Evolutionary conservation across 2,797 vertebrate genomes (phyloP).

Genomic region (Anabacerthia variegaticeps): DNA sequence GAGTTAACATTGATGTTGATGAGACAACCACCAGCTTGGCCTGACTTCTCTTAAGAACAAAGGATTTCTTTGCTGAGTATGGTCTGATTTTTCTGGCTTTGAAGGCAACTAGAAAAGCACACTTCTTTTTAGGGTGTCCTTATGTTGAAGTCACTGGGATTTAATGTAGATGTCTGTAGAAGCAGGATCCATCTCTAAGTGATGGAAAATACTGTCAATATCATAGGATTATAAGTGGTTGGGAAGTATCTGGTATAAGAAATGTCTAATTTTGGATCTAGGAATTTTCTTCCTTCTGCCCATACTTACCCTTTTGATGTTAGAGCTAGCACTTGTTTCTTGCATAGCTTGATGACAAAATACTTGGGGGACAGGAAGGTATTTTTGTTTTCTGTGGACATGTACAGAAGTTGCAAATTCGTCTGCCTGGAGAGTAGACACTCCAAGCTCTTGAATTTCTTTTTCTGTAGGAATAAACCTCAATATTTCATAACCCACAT

Average conservation of each 20-base stretch:
- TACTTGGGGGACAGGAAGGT: neutral
- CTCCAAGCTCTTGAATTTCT: neutral
- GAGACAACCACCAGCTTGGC: neutral
- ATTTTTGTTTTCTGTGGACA: neutral
- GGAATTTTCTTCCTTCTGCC: neutral
- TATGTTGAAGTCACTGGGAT: neutral
- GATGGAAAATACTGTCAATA: neutral
- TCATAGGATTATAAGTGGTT: neutral
- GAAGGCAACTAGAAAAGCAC: neutral
- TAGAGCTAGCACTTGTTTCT: neutral
- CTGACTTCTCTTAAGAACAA: neutral
- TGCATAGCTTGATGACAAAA: neutral
- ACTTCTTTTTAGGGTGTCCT: neutral
- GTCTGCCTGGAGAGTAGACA: neutral
- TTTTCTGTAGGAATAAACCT: neutral
- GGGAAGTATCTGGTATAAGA: neutral
- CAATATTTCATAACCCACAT: neutral
- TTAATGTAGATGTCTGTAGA: constrained; percentile 35
- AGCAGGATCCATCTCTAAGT: constrained; percentile 32
- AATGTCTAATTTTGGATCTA: neutral
- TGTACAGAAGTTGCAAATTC: neutral
- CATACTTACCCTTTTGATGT: neutral
- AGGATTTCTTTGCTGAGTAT: neutral
- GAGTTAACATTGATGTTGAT: neutral
- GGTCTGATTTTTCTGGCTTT: neutral